Evolutionary conservation across 35 echinoderm and acorn worm species (phyloP).

Genomic region (Ophioderma brevispina): DNA sequence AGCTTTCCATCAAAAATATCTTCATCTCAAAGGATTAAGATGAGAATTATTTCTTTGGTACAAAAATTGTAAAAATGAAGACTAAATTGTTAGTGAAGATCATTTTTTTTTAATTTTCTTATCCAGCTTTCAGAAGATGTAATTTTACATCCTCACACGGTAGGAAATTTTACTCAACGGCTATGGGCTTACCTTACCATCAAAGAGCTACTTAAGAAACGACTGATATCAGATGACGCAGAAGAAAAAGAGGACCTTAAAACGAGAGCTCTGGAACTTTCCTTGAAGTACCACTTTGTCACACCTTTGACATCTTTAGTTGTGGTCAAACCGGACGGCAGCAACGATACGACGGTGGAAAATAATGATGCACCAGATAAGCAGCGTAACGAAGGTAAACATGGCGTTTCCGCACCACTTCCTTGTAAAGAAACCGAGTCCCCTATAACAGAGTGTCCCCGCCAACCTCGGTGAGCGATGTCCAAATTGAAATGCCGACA

Average conservation of each 20-base stretch:
- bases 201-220: slow-evolving; percentile 57
- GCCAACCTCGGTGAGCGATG: too few relatives aligned
- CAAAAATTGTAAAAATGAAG: too few relatives aligned
- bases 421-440: too few relatives aligned
- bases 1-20: too few relatives aligned
- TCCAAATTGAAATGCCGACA: too few relatives aligned
- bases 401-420: too few relatives aligned
- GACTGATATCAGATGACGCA: slow-evolving; percentile 21
- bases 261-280: slow-evolving; percentile 73
- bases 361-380: not conserved
- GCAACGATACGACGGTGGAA: not conserved
- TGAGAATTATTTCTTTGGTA: too few relatives aligned
- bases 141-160: slow-evolving; percentile 30
- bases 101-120: too few relatives aligned
- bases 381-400: too few relatives aligned
- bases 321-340: slow-evolving; percentile 78
- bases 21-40: too few relatives aligned
- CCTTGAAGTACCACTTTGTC: slow-evolving; percentile 93
- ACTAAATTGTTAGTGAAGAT: too few relatives aligned
- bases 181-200: slow-evolving; percentile 97
- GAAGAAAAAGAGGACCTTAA: slow-evolving; percentile 35
- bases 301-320: slow-evolving; percentile 93
- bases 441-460: too few relatives aligned
- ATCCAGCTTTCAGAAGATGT: not conserved
- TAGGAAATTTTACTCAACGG: slow-evolving; percentile 80